These are phyloP conservation scores for Lithobates sylvaticus DNA, from an alignment of 2,797 vertebrate genomes.

Conservation along the genomic window DNA sequence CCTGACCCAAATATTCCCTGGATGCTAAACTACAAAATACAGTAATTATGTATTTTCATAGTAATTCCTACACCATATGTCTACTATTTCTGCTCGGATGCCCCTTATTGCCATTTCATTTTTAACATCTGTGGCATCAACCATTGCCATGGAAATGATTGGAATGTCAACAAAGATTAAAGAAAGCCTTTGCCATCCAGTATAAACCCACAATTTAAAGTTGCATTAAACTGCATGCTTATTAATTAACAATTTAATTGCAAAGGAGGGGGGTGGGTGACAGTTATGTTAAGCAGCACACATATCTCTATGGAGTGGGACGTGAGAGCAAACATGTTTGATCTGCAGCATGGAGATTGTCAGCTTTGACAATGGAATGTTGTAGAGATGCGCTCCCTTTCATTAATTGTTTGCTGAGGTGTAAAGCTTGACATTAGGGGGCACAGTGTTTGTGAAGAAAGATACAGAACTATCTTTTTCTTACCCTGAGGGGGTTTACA, in stretches of 20 bases:
- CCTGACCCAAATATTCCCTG: constrained; percentile 37
- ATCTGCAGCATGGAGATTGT: constrained; percentile 2
- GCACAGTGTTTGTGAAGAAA: background rate
- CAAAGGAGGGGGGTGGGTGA: background rate
- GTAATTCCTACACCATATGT: constrained; percentile 51
- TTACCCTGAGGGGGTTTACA: no score
- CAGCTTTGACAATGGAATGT: background rate
- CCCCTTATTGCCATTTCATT: constrained; percentile 51
- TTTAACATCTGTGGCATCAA: constrained; percentile 59
- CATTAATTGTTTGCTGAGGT: background rate
- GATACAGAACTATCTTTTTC: background rate
- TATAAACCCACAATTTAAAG: background rate
- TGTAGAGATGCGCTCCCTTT: background rate
- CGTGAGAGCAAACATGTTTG: background rate
- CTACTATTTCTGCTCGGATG: constrained; percentile 51
- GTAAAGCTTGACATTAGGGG: background rate
- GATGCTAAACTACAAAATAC: constrained; percentile 20
- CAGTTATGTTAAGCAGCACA: background rate
- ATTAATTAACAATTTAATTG: constrained; percentile 18
- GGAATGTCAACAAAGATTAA: constrained; percentile 46
- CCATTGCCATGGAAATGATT: constrained; percentile 50
- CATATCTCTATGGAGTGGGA: background rate
- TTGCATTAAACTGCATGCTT: background rate
- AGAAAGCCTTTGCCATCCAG: background rate
- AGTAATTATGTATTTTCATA: constrained; percentile 49